These are phyloP conservation scores for Pseudachorutes palmiensis DNA, from an alignment of 1,140 invertebrate genomes.

Conservation along the genomic window DNA sequence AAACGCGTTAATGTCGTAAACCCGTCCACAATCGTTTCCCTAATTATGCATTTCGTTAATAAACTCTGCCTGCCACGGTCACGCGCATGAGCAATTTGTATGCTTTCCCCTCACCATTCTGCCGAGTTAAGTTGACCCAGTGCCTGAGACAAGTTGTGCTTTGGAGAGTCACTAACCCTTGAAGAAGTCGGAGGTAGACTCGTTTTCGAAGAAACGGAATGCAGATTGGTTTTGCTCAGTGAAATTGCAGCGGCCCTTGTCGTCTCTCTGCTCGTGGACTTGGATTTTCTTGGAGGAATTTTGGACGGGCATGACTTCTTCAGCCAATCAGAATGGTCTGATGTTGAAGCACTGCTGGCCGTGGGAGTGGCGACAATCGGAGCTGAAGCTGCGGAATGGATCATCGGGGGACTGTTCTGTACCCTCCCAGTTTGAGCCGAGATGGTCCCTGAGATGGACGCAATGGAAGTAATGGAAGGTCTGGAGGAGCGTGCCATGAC, in stretches of 20 bases:
- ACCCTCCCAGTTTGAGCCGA: background rate
- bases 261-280: background rate
- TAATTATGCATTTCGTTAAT: conserved; percentile 38
- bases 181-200: background rate
- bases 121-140: conserved; percentile 58
- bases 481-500: background rate
- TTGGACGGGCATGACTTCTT: background rate
- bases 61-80: too few relatives aligned
- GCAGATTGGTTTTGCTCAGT: background rate
- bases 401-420: background rate
- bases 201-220: too few relatives aligned
- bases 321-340: background rate
- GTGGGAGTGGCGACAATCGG: background rate
- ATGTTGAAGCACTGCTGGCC: background rate
- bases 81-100: too few relatives aligned
- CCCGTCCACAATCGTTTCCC: conserved; percentile 73
- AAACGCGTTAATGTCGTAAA: conserved; percentile 64
- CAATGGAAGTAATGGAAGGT: background rate
- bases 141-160: conserved; percentile 54
- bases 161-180: conserved; percentile 50
- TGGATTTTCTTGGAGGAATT: background rate
- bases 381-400: background rate
- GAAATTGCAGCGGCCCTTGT: background rate
- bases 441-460: too few relatives aligned
- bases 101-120: too few relatives aligned